Conservation (phyloP, 2,888 invertebrate genomes). For the Ptychoptera contaminata region DNA sequence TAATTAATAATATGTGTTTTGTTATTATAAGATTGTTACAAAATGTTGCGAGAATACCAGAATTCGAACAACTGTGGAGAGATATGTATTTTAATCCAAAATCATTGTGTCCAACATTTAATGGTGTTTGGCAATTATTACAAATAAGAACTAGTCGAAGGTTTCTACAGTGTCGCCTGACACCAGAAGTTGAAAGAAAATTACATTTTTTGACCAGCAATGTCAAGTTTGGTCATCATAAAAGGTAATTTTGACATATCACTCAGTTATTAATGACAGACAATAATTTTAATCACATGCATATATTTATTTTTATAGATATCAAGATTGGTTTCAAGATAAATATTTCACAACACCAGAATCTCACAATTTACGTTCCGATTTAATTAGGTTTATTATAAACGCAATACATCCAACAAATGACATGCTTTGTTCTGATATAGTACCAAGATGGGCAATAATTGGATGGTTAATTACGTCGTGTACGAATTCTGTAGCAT, state of each 20-base stretch:
- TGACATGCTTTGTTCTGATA: slow-evolving; percentile 49
- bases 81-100: slow-evolving; percentile 47
- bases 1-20: too few species aligned
- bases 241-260: slow-evolving; percentile 23
- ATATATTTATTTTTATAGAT: slow-evolving; percentile 16
- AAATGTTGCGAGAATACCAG: slow-evolving; percentile 50
- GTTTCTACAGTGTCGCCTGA: slow-evolving; percentile 41
- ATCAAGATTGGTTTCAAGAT: slow-evolving; percentile 55
- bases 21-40: slow-evolving; percentile 35
- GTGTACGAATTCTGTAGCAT: slow-evolving; percentile 46
- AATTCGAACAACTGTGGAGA: slow-evolving; percentile 50
- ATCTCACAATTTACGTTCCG: slow-evolving; percentile 48
- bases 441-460: slow-evolving; percentile 54
- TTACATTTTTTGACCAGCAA: slow-evolving; percentile 41
- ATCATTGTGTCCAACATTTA: slow-evolving; percentile 40
- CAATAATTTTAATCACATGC: too few species aligned
- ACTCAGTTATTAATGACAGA: too few species aligned
- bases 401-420: slow-evolving; percentile 54
- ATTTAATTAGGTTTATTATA: slow-evolving; percentile 52
- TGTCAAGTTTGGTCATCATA: slow-evolving; percentile 48
- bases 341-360: slow-evolving; percentile 51
- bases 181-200: slow-evolving; percentile 52
- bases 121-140: slow-evolving; percentile 44
- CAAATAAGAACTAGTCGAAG: slow-evolving; percentile 42
- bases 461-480: slow-evolving; percentile 54